These are phyloP conservation scores for Aurelia sp. DNA, from an alignment of 30 jellyfish, hydroid and myxozoan genomes.

Conservation along the genomic window DNA sequence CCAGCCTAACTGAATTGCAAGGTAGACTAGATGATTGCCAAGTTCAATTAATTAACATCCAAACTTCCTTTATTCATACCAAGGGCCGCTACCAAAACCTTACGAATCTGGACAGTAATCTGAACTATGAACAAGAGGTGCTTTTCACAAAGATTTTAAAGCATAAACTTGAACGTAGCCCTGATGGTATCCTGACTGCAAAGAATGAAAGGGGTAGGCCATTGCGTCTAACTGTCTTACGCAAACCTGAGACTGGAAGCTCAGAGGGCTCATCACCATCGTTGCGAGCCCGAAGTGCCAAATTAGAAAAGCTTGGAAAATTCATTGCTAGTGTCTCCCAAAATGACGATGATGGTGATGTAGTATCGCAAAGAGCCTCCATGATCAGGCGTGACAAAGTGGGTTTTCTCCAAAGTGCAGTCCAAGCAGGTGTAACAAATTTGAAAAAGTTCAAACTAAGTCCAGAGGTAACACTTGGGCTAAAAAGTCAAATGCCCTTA, in stretches of 20 bases:
- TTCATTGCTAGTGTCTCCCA: neutral
- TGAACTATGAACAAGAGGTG: too few relatives aligned
- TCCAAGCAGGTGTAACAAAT: too few relatives aligned
- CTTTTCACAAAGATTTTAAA: too few relatives aligned
- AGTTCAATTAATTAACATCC: too few relatives aligned
- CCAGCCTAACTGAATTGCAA: neutral
- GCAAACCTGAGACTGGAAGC: neutral
- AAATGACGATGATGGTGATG: neutral
- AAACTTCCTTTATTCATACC: too few relatives aligned
- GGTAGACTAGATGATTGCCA: conserved; percentile 15
- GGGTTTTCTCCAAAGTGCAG: too few relatives aligned
- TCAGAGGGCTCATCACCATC: neutral
- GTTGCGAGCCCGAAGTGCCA: conserved; percentile 3
- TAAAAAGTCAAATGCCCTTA: neutral
- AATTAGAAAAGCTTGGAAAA: neutral
- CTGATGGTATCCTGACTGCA: neutral
- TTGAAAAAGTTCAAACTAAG: too few relatives aligned
- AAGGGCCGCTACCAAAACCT: too few relatives aligned
- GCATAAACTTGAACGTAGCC: neutral
- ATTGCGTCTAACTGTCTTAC: neutral
- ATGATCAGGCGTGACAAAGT: too few relatives aligned
- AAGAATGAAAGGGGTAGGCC: conserved; percentile 17
- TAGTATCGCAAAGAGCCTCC: neutral
- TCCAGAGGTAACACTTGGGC: too few relatives aligned
- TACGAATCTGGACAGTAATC: too few relatives aligned